phyloP scores from a whole-genome alignment of 2,113 vertebrate genomes.

The Calyptommatus sinebrachiatus region DNA sequence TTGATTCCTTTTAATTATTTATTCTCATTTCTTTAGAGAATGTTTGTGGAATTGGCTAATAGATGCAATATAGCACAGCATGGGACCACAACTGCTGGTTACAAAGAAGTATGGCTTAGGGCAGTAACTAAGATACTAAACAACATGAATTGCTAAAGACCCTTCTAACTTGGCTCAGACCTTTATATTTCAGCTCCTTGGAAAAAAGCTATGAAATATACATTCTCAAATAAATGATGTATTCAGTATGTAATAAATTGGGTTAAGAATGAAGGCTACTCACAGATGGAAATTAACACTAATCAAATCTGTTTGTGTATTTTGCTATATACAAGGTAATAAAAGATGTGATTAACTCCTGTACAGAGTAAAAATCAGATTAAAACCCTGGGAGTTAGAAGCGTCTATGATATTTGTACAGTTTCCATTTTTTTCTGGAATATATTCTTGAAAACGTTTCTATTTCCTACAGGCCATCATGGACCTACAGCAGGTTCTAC shows the following conservation, averaged over 20 bases:
- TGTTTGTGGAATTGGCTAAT: background rate
- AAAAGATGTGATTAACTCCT: background rate
- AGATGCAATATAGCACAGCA: background rate
- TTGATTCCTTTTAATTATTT: constrained; percentile 29
- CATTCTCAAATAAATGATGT: background rate
- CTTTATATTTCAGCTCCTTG: background rate
- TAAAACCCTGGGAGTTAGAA: too few relatives aligned
- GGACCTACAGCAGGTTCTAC: too few relatives aligned
- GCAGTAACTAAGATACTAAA: background rate
- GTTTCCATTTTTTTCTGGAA: too few relatives aligned
- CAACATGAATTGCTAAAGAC: background rate
- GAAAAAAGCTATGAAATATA: background rate
- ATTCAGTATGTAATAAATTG: background rate
- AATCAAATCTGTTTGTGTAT: background rate
- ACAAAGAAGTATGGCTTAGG: background rate
- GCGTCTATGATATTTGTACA: too few relatives aligned
- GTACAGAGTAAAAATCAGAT: too few relatives aligned
- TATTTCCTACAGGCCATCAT: too few relatives aligned
- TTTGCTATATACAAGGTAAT: background rate
- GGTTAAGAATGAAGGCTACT: background rate
- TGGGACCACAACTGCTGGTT: background rate
- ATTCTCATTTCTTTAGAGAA: constrained; percentile 14
- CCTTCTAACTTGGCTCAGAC: background rate
- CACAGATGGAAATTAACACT: background rate
- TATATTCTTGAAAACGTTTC: too few relatives aligned